Evolutionary conservation across 2,797 vertebrate species (phyloP), one percentile per base, ranked within the genome.

Genomic region (Tangara arthus): DNA sequence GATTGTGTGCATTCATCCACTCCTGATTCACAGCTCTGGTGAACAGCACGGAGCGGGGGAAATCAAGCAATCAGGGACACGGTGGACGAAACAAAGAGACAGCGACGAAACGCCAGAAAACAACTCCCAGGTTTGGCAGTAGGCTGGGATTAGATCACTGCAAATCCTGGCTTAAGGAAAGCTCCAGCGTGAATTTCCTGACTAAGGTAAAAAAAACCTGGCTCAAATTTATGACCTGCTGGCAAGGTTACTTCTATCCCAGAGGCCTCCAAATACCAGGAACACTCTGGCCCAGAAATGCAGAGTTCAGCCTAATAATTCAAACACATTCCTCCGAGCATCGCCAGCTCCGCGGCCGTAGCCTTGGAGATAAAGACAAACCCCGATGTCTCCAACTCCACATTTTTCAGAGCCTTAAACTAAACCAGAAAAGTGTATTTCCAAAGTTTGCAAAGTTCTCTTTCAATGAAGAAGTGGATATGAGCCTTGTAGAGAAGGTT

Each of bases 251-350:
- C 44, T 64, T 92, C 93, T 63, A 42, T 82, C 83, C 83, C 87
- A 87, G 78, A 88, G 90, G 95, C 94, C 90, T 95, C 78, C 86
- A 69, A 94, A 95, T 87, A 94, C 88, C 92, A 82, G 65, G 93
- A 90, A 86, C 65, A 89, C 81, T 85, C 92, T 89, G 88, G 94
- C 88, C 90, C 90, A 80, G 86, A 93, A 95, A 90, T 8, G 24
- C 64, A 17, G 44, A 94, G 86, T 80, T 91, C 93, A 94, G 92
- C 47, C 81, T 44, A 60, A 90, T 70, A 79, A 89, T 50, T 95
- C 78, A 72, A 90, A 77, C 28, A 34, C 59, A 44, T 84, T 93
- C 75, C 87, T 92, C 66, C 0, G 1, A 88, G 87, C 93, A 81
- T 50, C 42, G 2, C 73, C 2, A 11, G 26, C 63, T 50, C 91